Base-by-base conservation (phyloP, 1,140 invertebrate genomes). In the Phthorimaea operculella region DNA sequence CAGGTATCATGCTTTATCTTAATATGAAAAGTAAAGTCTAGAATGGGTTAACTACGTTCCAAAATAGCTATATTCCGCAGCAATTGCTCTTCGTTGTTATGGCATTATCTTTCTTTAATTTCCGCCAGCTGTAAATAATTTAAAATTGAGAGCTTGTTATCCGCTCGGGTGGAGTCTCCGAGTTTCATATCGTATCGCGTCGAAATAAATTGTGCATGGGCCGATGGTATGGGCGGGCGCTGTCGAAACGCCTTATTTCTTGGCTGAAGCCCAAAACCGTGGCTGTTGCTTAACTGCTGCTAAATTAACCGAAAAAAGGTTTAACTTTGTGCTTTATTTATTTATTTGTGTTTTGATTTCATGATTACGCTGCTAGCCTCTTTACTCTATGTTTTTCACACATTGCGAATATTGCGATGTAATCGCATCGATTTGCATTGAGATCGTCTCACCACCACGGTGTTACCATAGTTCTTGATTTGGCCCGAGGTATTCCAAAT, bases 191-290 rank as follows among this genome's bases (percentile, higher is more conserved):
- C 36, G 44, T 14, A 15, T 16, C 44, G 44, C 11, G 44, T 39
- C 36, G 44, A 47, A 47, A 47, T 47, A 47, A 47, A 47, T 47
- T 47, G 44, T 47, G 44, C 11, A 47, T 11, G 14, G 15, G 44
- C 44, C 16, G 44, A 47, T 47, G 15, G 44, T 47, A 15, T 47
- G 16, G 44, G 44, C 44, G 44, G 44, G 44, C 11, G 15, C 44
- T 47, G 44, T 47, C 44, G 44, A 47, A 47, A 47, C 4, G 7
- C 44, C n/a, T 47, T 47, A 47, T 47, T 47, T 47, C 44, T 47
- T 47, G 44, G 44, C 44, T 16, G 16, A 15, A 17, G 44, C 44
- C 44, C 44, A 47, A 47, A 15, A 1, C 3, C 2, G 36, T 15
- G 44, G 44, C 44, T 47, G 12, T 11, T 16, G 15, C 36, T 47